Evolutionary conservation across 2,888 invertebrate genomes (phyloP).

Genomic region (Cerceris ruficornis): DNA sequence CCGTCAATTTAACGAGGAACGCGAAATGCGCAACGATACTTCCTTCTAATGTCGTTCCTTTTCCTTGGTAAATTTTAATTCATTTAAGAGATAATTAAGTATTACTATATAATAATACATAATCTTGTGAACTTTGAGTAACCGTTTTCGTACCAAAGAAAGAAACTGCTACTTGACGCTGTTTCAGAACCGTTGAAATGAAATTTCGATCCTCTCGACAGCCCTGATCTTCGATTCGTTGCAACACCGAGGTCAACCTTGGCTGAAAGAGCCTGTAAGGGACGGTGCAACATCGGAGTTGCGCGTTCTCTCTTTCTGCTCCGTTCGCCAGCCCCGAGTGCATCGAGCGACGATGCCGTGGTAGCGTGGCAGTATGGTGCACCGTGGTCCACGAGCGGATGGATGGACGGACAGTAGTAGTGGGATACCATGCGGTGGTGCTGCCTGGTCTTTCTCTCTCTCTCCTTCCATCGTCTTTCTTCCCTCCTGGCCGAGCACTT

Average conservation of each 20-base stretch:
- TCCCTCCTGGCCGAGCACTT: neutral
- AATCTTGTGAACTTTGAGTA: too few relatives aligned
- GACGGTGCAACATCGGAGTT: conserved; percentile 40
- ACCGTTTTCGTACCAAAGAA: neutral
- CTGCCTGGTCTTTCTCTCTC: conserved; percentile 42
- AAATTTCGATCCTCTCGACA: conserved; percentile 51
- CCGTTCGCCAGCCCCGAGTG: conserved; percentile 32
- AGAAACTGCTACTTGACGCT: neutral
- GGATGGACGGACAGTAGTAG: conserved; percentile 66
- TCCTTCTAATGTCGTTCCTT: too few relatives aligned
- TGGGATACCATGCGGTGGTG: conserved; percentile 71
- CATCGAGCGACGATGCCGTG: conserved; percentile 28
- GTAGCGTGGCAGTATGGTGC: conserved; percentile 61
- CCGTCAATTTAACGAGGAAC: too few relatives aligned
- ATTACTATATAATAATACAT: too few relatives aligned
- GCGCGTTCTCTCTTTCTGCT: conserved; percentile 31
- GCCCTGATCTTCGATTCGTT: conserved; percentile 41
- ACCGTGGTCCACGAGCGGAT: conserved; percentile 57
- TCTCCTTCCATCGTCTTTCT: conserved; percentile 9
- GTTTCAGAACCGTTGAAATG: conserved; percentile 38
- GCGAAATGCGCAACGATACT: too few relatives aligned
- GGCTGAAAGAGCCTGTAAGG: conserved; percentile 63
- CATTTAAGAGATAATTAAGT: too few relatives aligned
- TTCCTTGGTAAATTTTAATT: too few relatives aligned
- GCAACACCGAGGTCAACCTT: conserved; percentile 45